Conservation (phyloP, 2,888 invertebrate genomes). For the Mystacides longicornis region DNA sequence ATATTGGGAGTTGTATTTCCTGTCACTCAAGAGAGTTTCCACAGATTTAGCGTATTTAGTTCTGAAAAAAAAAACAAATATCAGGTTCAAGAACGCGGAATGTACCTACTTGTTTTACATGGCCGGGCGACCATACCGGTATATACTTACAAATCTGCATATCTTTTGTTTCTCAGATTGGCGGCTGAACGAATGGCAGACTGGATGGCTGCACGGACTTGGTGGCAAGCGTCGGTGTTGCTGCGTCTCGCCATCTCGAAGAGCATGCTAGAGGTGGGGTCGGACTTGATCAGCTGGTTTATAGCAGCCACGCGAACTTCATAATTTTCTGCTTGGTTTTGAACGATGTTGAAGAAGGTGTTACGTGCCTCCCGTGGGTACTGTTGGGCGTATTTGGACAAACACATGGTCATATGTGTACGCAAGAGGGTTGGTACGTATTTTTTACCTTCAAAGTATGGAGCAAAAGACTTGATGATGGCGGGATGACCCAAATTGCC, state of each 20-base stretch:
- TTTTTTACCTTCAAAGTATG: slow-evolving; percentile 58
- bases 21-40: slow-evolving; percentile 41
- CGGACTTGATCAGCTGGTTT: slow-evolving; percentile 50
- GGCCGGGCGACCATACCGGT: not conserved
- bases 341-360: slow-evolving; percentile 58
- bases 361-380: slow-evolving; percentile 48
- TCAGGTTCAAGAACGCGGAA: not conserved
- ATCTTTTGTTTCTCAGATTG: slow-evolving; percentile 38
- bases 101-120: not conserved
- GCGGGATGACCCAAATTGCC: slow-evolving; percentile 57
- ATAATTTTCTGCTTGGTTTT: slow-evolving; percentile 56
- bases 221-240: slow-evolving; percentile 52
- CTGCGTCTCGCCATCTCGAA: slow-evolving; percentile 65
- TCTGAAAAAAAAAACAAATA: slow-evolving; percentile 30
- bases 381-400: slow-evolving; percentile 46
- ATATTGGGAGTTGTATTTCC: slow-evolving; percentile 44
- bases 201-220: slow-evolving; percentile 61
- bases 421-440: slow-evolving; percentile 54
- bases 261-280: slow-evolving; percentile 56
- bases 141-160: slow-evolving; percentile 45
- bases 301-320: slow-evolving; percentile 61
- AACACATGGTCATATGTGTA: slow-evolving; percentile 51
- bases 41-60: slow-evolving; percentile 44
- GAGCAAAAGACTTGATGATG: slow-evolving; percentile 54
- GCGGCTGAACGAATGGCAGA: slow-evolving; percentile 53